Evolutionary conservation across 2,113 vertebrate genomes (phyloP).

Genomic region (Syngnathus scovelli): DNA sequence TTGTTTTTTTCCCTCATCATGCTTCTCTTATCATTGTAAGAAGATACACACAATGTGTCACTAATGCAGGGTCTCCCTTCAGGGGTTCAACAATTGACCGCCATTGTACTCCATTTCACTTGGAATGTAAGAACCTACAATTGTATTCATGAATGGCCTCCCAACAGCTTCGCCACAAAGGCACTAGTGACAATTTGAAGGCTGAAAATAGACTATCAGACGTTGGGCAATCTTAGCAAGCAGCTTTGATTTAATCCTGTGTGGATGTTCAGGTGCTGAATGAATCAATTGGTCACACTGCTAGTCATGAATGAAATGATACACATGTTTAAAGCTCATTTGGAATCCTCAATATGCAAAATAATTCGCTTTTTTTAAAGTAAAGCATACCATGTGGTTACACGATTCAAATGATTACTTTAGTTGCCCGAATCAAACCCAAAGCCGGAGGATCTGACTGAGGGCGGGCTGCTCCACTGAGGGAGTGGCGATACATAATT

Average conservation of each 20-base stretch:
- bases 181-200: neutral
- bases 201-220: neutral
- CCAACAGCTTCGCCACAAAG: constrained; percentile 5
- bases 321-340: constrained; percentile 1
- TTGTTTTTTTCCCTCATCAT: neutral
- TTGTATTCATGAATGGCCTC: neutral
- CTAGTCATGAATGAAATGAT: constrained; percentile 11
- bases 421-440: too few species aligned
- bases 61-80: neutral
- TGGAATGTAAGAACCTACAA: constrained; percentile 2
- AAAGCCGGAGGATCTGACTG: too few species aligned
- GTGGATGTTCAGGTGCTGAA: constrained; percentile 27
- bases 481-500: too few species aligned
- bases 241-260: constrained; percentile 28
- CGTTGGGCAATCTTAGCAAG: constrained; percentile 8
- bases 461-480: too few species aligned
- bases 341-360: too few species aligned
- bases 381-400: too few species aligned
- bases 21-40: neutral
- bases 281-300: constrained; percentile 30
- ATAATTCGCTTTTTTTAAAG: too few species aligned
- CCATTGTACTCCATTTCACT: neutral
- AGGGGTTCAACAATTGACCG: neutral
- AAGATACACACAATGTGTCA: constrained; percentile 4
- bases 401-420: too few species aligned